Conservation (phyloP, 1,140 invertebrate species). For the Tachypleus tridentatus region DNA sequence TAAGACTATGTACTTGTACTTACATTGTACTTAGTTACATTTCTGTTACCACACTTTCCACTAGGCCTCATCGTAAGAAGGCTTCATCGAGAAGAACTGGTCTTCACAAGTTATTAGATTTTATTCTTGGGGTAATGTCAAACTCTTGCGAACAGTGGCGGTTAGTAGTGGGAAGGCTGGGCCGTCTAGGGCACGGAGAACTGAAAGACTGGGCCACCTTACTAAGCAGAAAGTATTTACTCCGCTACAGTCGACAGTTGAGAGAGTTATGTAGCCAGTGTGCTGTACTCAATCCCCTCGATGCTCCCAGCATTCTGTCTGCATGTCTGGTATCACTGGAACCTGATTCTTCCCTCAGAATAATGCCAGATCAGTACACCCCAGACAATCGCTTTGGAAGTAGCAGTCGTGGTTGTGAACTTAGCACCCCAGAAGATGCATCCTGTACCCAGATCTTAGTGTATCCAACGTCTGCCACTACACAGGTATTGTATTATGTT, state of each 20-base stretch:
- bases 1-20: too few relatives aligned
- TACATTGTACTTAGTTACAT: slow-evolving; percentile 6
- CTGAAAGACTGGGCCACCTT: slow-evolving; percentile 92
- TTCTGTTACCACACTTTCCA: slow-evolving; percentile 14
- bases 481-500: slow-evolving; percentile 40
- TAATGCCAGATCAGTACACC: slow-evolving; percentile 89
- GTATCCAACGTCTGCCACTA: slow-evolving; percentile 94
- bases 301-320: slow-evolving; percentile 79
- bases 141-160: slow-evolving; percentile 78
- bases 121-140: slow-evolving; percentile 86
- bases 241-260: slow-evolving; percentile 70
- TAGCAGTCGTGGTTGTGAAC: slow-evolving; percentile 38
- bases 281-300: slow-evolving; percentile 57
- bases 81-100: slow-evolving; percentile 77
- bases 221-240: slow-evolving; percentile 75
- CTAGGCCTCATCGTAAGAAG: slow-evolving; percentile 62
- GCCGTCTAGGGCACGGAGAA: slow-evolving; percentile 94
- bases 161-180: slow-evolving; percentile 87
- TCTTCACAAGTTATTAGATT: slow-evolving; percentile 92
- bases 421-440: slow-evolving; percentile 83
- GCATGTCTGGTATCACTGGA: slow-evolving; percentile 98
- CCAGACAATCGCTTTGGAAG: slow-evolving; percentile 59
- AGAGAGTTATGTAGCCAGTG: slow-evolving; percentile 85
- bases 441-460: slow-evolving; percentile 96
- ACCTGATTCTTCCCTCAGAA: slow-evolving; percentile 77